Percentiles rank a stretch among this genome's conserved stretches.
phyloP scores from a whole-genome alignment of 2,888 invertebrate species.

The Watsonalla cultraria region DNA sequence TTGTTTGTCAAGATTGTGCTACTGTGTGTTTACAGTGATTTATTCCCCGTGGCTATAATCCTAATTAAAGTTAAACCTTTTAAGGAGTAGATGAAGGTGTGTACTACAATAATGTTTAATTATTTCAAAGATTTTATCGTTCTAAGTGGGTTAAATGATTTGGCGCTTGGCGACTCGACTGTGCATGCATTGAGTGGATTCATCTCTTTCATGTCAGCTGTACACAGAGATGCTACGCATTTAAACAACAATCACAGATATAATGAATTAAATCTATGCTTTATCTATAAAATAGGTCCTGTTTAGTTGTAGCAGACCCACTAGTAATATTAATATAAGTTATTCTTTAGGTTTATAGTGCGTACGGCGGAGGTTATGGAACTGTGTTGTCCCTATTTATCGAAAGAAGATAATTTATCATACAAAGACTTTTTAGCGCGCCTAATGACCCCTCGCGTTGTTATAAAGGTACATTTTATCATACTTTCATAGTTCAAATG shows the following conservation, averaged over 20 bases:
- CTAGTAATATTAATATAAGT: slow-evolving; percentile 37
- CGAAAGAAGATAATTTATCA: slow-evolving; percentile 61
- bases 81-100: slow-evolving; percentile 84
- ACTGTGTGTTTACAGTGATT: slow-evolving; percentile 82
- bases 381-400: slow-evolving; percentile 63
- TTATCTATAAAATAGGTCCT: slow-evolving; percentile 37
- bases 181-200: slow-evolving; percentile 55
- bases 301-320: slow-evolving; percentile 28
- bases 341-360: slow-evolving; percentile 64
- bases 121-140: slow-evolving; percentile 25
- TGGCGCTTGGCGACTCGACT: slow-evolving; percentile 62
- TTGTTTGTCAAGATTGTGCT: slow-evolving; percentile 82
- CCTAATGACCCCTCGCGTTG: slow-evolving; percentile 67
- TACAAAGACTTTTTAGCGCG: slow-evolving; percentile 57
- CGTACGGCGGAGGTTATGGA: slow-evolving; percentile 73
- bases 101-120: slow-evolving; percentile 26
- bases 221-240: slow-evolving; percentile 77
- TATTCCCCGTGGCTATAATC: slow-evolving; percentile 65
- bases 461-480: slow-evolving; percentile 57
- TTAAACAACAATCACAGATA: slow-evolving; percentile 45
- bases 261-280: slow-evolving; percentile 69
- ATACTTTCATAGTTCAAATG: slow-evolving; percentile 25
- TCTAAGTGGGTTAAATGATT: slow-evolving; percentile 35
- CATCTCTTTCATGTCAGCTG: slow-evolving; percentile 75
- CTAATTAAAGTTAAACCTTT: slow-evolving; percentile 66